A percentile compares a stretch with the other conserved stretches of the same genome.
These are phyloP conservation scores for Moxostoma hubbsi DNA, from an alignment of 2,797 vertebrate species.

Conservation along the genomic window DNA sequence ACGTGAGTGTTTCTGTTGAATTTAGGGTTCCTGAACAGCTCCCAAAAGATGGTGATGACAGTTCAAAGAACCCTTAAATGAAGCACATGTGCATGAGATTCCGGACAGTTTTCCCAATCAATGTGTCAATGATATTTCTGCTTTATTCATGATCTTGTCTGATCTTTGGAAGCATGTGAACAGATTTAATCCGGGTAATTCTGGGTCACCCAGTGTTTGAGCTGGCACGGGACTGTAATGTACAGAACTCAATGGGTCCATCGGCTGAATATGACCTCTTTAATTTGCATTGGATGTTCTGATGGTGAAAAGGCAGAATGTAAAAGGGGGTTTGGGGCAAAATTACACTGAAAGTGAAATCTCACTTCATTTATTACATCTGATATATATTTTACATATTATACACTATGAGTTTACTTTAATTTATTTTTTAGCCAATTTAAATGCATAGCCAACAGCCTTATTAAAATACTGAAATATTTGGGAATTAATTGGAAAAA, in stretches of 20 bases:
- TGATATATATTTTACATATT: too few relatives aligned
- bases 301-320: not conserved
- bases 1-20: not conserved
- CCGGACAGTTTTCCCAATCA: not conserved
- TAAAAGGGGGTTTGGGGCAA: too few relatives aligned
- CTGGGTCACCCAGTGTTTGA: too few relatives aligned
- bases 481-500: too few relatives aligned
- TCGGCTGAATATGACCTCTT: not conserved
- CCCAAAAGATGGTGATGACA: not conserved
- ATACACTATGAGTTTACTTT: too few relatives aligned
- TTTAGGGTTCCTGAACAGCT: not conserved
- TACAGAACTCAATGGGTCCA: too few relatives aligned
- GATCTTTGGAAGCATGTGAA: constrained; percentile 1
- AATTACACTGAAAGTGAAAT: too few relatives aligned
- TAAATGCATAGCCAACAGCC: too few relatives aligned
- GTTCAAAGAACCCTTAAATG: not conserved
- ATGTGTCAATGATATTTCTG: not conserved
- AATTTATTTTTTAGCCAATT: too few relatives aligned
- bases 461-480: too few relatives aligned
- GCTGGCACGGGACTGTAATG: not conserved
- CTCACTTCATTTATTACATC: too few relatives aligned
- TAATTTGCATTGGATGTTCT: not conserved
- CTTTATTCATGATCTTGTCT: not conserved
- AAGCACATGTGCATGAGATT: not conserved
- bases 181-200: constrained; percentile 9